Evolutionary conservation across 2,113 vertebrate species (phyloP).

Genomic region (Synodontis membranacea): DNA sequence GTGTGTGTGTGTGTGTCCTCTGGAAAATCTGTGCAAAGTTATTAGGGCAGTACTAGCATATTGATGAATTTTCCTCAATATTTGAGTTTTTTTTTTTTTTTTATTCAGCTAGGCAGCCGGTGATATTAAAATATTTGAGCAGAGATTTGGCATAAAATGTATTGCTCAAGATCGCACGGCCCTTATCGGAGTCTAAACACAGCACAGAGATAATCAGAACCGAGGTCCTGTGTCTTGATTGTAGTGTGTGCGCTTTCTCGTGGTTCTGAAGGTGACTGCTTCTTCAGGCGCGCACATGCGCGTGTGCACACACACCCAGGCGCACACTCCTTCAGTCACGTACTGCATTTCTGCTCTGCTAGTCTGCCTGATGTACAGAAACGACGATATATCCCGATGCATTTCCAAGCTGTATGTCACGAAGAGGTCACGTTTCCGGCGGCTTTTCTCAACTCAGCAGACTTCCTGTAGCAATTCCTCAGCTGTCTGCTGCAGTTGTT

Average conservation of each 20-base stretch:
- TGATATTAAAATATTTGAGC: not conserved
- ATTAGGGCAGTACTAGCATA: not conserved
- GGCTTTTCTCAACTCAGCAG: not conserved
- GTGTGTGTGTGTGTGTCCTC: not conserved
- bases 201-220: not conserved
- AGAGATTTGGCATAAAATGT: not conserved
- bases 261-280: not conserved
- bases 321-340: conserved; percentile 5
- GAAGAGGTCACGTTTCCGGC: not conserved
- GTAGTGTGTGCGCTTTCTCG: not conserved
- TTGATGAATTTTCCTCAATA: not conserved
- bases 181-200: not conserved
- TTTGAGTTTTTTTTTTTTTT: not conserved
- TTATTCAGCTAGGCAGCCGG: not conserved
- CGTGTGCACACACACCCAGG: not conserved
- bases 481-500: not conserved
- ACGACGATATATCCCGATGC: not conserved
- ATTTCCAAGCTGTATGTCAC: not conserved
- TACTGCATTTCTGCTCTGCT: not conserved
- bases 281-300: not conserved
- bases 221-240: no score
- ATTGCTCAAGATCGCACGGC: no score
- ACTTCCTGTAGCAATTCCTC: not conserved
- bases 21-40: conserved; percentile 1
- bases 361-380: not conserved